Evolutionary conservation across 2,888 invertebrate species (phyloP), one percentile per base, ranked within the genome.

Genomic region (Arrhopalites spinosus): DNA sequence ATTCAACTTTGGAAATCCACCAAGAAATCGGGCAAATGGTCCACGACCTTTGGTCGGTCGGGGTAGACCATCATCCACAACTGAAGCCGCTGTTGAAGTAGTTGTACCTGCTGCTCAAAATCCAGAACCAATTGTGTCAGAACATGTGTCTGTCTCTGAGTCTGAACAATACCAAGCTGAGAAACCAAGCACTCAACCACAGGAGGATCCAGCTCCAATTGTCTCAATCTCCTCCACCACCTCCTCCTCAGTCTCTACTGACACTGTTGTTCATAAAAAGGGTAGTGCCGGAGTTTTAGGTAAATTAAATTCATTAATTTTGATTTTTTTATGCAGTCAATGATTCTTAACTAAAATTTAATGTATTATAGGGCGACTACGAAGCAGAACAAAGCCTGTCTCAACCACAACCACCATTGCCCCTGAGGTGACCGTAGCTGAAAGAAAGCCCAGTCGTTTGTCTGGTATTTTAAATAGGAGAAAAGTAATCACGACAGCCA

Each of bases 401-500:
- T 17, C 73, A 0, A 73, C 77, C 1, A 81, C 80, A 0, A 81
- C 81, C 13, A 80, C 82, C 8, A 59, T 74, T 13, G 75, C 74
- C 8, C 75, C 81, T 29, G 80, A 81, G 50, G 78, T 78, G 29
- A 20, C 61, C 8, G 45, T 47, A 15, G 50, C 64, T 1, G 80
- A 81, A 47, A 78, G 77, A n/a, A 82, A 80, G 29, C 78, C 78
- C 43, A 77, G 77, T 69, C 61, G 82, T 74, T 67, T 80, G 20
- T 78, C 77, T 71, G 81, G 82, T 66, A 77, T 82, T 73, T 66
- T 82, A 45, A 80, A 79, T 69, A 63, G 82, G 68, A 78, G 81
- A 53, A 76, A 59, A 74, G 27, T 73, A 7, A 59, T 59, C 25
- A 72, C 71, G 1, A 63, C 77, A 8, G 75, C 78, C 56, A 30